Conservation (phyloP, 1,140 invertebrate species). For the Meloidogyne exigua region DNA sequence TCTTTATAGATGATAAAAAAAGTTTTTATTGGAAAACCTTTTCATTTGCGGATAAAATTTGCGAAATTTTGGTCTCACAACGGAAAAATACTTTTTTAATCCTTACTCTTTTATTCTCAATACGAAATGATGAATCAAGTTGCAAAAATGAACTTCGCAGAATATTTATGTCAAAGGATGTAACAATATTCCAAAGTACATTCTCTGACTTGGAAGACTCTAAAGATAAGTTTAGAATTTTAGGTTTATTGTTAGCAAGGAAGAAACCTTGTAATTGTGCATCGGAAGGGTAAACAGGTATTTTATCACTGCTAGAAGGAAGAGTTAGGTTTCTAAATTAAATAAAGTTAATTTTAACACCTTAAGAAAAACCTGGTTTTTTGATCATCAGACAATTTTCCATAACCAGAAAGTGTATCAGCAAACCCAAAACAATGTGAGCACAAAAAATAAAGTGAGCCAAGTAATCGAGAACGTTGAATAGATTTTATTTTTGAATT, state of each 20-base stretch:
- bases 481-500: slow-evolving; percentile 4
- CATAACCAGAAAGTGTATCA: slow-evolving; percentile 13
- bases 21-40: no score
- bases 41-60: no score
- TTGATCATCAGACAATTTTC: slow-evolving; percentile 4
- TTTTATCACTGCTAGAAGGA: not conserved
- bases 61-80: no score
- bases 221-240: not conserved
- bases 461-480: slow-evolving; percentile 1
- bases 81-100: no score
- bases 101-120: slow-evolving; percentile 15
- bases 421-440: slow-evolving; percentile 23
- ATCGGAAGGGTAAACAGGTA: slow-evolving; percentile 2
- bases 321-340: slow-evolving; percentile 1
- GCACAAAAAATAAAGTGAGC: slow-evolving; percentile 34
- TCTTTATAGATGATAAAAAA: no score
- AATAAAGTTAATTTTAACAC: no score
- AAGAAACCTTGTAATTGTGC: slow-evolving; percentile 20
- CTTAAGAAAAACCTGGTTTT: not conserved
- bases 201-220: slow-evolving; percentile 16
- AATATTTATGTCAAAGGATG: slow-evolving; percentile 26
- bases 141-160: slow-evolving; percentile 4
- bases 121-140: slow-evolving; percentile 5
- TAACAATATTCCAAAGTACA: slow-evolving; percentile 35
- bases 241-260: not conserved